Evolutionary conservation across 2,797 vertebrate species (phyloP).

Genomic region (Sebastes itinus): DNA sequence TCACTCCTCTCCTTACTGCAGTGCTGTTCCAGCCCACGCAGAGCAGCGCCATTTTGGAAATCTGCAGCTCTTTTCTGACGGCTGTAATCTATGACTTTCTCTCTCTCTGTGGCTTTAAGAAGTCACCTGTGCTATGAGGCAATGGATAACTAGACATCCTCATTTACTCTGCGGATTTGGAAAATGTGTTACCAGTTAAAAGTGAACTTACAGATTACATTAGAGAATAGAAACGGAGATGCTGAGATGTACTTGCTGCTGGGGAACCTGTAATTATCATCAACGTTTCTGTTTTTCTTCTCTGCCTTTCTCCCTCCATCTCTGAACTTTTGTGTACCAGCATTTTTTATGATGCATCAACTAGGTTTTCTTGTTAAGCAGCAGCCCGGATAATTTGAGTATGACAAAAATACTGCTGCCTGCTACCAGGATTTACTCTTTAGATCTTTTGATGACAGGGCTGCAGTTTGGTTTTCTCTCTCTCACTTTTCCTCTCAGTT

Average conservation of each 20-base stretch:
- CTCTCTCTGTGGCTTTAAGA: conserved; percentile 16
- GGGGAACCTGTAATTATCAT: conserved; percentile 41
- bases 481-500: neutral
- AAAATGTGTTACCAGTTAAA: neutral
- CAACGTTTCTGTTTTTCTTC: conserved; percentile 1
- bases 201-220: neutral
- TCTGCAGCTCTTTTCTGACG: conserved; percentile 55
- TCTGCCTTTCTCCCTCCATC: neutral
- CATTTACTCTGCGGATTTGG: neutral
- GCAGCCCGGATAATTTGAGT: neutral
- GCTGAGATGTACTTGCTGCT: conserved; percentile 14
- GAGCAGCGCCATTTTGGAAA: conserved; percentile 75
- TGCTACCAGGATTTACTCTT: neutral
- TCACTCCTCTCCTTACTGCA: conserved; percentile 63
- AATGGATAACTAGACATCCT: neutral
- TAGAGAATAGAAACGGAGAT: neutral
- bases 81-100: conserved; percentile 37
- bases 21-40: conserved; percentile 71
- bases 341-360: conserved; percentile 6
- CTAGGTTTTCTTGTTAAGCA: neutral
- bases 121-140: conserved; percentile 33
- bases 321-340: neutral
- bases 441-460: neutral
- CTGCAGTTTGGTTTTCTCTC: conserved; percentile 4
- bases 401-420: neutral